A percentile compares a stretch with the other conserved stretches of the same genome.
Conservation (phyloP, 37 sponge, comb jelly and placozoan species). For the Dysidea cf. avara region DNA sequence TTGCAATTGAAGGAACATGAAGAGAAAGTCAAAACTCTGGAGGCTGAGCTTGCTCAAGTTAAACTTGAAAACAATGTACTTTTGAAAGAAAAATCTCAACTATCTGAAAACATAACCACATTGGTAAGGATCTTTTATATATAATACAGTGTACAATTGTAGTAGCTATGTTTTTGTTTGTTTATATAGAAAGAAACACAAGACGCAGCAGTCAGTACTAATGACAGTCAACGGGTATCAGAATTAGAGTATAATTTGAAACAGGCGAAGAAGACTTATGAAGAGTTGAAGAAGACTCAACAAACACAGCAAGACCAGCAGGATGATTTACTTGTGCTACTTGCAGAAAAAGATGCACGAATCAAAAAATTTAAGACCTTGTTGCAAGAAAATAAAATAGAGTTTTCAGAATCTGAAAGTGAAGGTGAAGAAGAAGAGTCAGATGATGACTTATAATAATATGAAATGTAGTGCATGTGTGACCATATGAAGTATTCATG, state of each 20-base stretch:
- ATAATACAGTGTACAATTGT: background rate
- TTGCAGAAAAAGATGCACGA: conserved; percentile 74
- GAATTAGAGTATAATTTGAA: no score
- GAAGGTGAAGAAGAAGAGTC: conserved; percentile 50
- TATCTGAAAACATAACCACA: conserved; percentile 47
- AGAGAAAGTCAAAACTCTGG: conserved; percentile 6
- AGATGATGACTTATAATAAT: no score
- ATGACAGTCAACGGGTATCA: background rate
- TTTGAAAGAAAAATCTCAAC: conserved; percentile 47
- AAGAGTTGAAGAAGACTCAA: conserved; percentile 32
- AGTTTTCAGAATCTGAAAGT: conserved; percentile 42
- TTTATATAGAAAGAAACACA: background rate
- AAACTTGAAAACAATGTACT: conserved; percentile 70
- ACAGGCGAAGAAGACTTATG: no score
- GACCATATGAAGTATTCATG: no score
- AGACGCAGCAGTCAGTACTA: background rate
- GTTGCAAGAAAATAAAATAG: conserved; percentile 43
- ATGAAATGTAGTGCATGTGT: no score
- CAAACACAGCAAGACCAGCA: conserved; percentile 68
- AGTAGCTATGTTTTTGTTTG: background rate
- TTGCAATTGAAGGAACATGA: background rate
- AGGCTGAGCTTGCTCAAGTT: conserved; percentile 32
- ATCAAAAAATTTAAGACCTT: conserved; percentile 50
- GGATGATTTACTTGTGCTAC: conserved; percentile 86
- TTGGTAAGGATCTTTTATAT: no score